A percentile compares a stretch with the other conserved stretches of the same genome.
Evolutionary conservation across 2,888 invertebrate genomes (phyloP).

Genomic region (Auanema freiburgensis): DNA sequence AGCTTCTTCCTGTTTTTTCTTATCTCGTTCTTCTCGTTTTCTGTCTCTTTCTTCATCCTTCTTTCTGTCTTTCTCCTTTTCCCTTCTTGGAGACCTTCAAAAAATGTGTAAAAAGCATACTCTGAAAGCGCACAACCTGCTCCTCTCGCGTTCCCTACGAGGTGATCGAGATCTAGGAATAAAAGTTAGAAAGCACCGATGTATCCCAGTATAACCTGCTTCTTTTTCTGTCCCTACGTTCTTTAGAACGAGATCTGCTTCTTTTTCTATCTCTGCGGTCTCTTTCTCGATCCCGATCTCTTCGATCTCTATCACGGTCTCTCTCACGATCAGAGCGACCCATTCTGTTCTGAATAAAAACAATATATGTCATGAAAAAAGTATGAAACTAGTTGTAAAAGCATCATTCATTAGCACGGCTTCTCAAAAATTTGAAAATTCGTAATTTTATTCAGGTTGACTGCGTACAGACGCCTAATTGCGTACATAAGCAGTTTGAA

Average conservation of each 20-base stretch:
- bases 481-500: no score
- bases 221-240: no score
- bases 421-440: no score
- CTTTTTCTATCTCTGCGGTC: constrained; percentile 8
- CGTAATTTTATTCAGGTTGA: no score
- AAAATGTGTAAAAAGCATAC: no score
- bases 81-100: no score
- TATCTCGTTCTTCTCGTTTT: constrained; percentile 19
- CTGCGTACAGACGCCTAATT: no score
- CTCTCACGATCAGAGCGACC: constrained; percentile 11
- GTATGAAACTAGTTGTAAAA: no score
- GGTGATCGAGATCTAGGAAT: constrained; percentile 1
- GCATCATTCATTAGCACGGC: no score
- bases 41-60: constrained; percentile 18
- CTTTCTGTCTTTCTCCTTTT: constrained; percentile 8
- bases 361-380: no score
- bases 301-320: constrained; percentile 24
- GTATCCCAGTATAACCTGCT: not conserved
- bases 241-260: constrained; percentile 2
- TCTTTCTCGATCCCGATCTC: constrained; percentile 18
- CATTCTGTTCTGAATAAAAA: no score
- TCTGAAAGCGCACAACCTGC: not conserved
- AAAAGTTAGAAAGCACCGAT: not conserved
- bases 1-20: constrained; percentile 11
- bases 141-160: constrained; percentile 1